These are phyloP conservation scores for Boloria euphrosyne DNA, from an alignment of 2,888 invertebrate species.

Conservation along the genomic window DNA sequence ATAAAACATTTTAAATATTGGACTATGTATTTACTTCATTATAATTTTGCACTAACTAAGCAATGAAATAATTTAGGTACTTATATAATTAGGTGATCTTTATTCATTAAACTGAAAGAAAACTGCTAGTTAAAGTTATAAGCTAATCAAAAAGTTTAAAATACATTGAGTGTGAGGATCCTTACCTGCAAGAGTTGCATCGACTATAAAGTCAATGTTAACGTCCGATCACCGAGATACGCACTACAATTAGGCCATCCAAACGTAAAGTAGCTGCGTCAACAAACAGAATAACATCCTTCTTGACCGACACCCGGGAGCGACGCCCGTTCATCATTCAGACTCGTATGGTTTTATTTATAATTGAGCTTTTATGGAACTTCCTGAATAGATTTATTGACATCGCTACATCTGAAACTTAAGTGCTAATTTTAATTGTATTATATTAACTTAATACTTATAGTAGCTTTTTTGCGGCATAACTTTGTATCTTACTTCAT, in stretches of 20 bases:
- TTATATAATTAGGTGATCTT: too few relatives aligned
- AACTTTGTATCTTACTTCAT: too few relatives aligned
- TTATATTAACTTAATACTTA: not conserved
- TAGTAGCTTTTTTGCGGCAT: too few relatives aligned
- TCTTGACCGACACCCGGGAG: slow-evolving; percentile 52
- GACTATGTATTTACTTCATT: too few relatives aligned
- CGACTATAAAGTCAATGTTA: slow-evolving; percentile 62
- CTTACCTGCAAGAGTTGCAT: slow-evolving; percentile 52
- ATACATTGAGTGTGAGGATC: too few relatives aligned
- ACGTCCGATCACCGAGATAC: slow-evolving; percentile 63
- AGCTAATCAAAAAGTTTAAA: too few relatives aligned
- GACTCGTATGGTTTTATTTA: slow-evolving; percentile 46
- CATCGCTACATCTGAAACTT: slow-evolving; percentile 17
- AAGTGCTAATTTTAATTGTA: not conserved
- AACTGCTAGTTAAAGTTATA: too few relatives aligned
- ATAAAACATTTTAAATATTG: too few relatives aligned
- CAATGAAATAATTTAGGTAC: too few relatives aligned
- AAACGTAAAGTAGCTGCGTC: slow-evolving; percentile 57
- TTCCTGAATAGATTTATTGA: slow-evolving; percentile 38
- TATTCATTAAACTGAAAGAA: too few relatives aligned
- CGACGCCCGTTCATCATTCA: slow-evolving; percentile 58
- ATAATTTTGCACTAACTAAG: too few relatives aligned
- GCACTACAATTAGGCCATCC: slow-evolving; percentile 64
- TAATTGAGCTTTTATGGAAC: slow-evolving; percentile 40
- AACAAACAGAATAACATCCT: slow-evolving; percentile 68